A percentile compares a stretch with the other conserved stretches of the same genome.
phyloP scores from a whole-genome alignment of 1,140 invertebrate genomes.

The Drosophila neocordata region DNA sequence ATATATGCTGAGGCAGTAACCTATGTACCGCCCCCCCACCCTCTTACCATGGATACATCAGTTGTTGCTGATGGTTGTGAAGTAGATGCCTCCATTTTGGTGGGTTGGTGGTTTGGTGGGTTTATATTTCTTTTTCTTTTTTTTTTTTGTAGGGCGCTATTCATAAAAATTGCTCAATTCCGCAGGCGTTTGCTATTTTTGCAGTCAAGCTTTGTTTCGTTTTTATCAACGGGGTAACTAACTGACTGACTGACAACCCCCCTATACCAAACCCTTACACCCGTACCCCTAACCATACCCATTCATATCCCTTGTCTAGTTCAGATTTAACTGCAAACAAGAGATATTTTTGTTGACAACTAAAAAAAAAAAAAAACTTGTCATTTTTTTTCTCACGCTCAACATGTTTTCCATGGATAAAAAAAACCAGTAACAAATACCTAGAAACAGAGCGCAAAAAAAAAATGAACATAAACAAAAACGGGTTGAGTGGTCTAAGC shows the following conservation, averaged over 20 bases:
- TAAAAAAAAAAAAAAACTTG: slow-evolving; percentile 26
- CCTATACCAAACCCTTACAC: too few species aligned
- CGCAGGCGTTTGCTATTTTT: slow-evolving; percentile 61
- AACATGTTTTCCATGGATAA: slow-evolving; percentile 13
- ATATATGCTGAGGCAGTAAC: neutral
- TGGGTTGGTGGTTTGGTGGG: neutral
- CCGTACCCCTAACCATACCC: neutral
- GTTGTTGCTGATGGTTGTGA: neutral
- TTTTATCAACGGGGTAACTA: slow-evolving; percentile 37
- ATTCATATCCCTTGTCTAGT: slow-evolving; percentile 8
- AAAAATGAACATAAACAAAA: slow-evolving; percentile 14
- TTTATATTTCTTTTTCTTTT: too few species aligned
- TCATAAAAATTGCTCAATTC: slow-evolving; percentile 66
- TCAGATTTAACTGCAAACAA: slow-evolving; percentile 57
- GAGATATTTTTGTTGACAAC: slow-evolving; percentile 66
- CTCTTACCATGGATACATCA: neutral
- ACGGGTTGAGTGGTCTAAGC: slow-evolving; percentile 20
- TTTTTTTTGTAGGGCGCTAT: slow-evolving; percentile 32
- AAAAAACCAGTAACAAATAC: slow-evolving; percentile 2
- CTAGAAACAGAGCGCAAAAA: neutral
- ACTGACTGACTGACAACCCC: slow-evolving; percentile 13
- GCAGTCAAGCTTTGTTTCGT: slow-evolving; percentile 37
- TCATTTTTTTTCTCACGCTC: slow-evolving; percentile 13
- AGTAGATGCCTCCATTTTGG: slow-evolving; percentile 6
- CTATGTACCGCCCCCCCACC: neutral